phyloP scores from a whole-genome alignment of 2,797 vertebrate genomes.

The Mionectes olivaceus region DNA sequence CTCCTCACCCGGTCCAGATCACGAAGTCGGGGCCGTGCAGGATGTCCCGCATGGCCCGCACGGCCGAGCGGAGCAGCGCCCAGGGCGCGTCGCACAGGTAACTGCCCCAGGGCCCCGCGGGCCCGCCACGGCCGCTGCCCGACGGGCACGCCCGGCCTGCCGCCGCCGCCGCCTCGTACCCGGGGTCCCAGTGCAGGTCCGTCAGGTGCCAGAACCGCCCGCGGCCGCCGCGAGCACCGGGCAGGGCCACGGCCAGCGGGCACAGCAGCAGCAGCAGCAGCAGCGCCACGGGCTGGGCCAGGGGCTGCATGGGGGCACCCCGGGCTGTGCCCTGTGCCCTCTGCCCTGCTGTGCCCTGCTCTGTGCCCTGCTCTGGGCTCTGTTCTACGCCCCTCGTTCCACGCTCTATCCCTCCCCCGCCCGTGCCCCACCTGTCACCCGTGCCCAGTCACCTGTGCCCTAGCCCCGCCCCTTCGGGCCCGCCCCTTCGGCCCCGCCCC shows the following conservation, averaged over 20 bases:
- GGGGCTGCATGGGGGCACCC: not conserved
- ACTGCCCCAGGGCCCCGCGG: slow-evolving; percentile 86
- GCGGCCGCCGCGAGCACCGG: not conserved
- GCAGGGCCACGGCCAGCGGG: not conserved
- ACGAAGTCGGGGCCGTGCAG: slow-evolving; percentile 90
- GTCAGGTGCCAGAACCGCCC: slow-evolving; percentile 95
- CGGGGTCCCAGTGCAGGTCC: slow-evolving; percentile 90
- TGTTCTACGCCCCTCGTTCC: too few species aligned
- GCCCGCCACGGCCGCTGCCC: slow-evolving; percentile 78
- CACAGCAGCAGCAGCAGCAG: not conserved
- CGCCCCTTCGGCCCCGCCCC: too few species aligned
- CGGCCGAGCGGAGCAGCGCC: slow-evolving; percentile 86
- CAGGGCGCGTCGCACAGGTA: slow-evolving; percentile 91
- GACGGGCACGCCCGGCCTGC: slow-evolving; percentile 84
- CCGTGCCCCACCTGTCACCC: too few species aligned
- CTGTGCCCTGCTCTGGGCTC: too few species aligned
- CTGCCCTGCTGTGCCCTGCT: not conserved
- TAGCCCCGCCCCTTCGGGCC: too few species aligned
- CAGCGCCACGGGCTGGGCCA: accelerated
- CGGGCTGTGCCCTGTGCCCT: not conserved
- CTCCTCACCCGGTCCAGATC: slow-evolving; percentile 92
- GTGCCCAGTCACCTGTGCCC: too few species aligned
- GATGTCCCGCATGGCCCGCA: slow-evolving; percentile 85
- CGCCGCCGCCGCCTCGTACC: slow-evolving; percentile 76
- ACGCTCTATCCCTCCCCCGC: too few species aligned